Evolutionary conservation across 2,797 vertebrate species (phyloP).

Genomic region (Neomorphus geoffroyi): DNA sequence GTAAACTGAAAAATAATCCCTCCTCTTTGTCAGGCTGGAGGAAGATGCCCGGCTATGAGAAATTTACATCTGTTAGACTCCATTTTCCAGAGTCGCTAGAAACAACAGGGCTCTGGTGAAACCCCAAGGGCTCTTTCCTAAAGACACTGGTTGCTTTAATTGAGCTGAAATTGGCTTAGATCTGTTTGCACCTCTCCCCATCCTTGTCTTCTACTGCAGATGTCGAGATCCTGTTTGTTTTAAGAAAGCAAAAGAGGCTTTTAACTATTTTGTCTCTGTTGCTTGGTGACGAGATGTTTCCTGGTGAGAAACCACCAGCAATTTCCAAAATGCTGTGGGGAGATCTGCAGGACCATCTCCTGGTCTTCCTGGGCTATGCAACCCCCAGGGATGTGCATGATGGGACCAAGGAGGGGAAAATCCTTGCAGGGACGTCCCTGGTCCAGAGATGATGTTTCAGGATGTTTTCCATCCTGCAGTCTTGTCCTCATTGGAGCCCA

Average conservation of each 20-base stretch:
- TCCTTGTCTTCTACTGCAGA: not conserved
- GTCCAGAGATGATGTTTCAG: not conserved
- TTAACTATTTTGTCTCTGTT: not conserved
- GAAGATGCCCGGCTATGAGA: not conserved
- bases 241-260: not conserved
- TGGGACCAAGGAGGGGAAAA: not conserved
- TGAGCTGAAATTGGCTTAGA: not conserved
- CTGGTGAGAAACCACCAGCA: not conserved
- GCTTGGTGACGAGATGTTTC: not conserved
- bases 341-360: not conserved
- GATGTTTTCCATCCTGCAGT: not conserved
- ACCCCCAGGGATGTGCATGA: not conserved
- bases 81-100: not conserved
- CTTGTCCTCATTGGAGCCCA: not conserved
- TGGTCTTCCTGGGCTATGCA: not conserved
- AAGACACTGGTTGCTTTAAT: not conserved
- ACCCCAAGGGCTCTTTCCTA: not conserved
- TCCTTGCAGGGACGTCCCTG: not conserved
- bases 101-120: not conserved
- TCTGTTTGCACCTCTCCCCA: not conserved
- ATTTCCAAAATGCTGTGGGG: not conserved
- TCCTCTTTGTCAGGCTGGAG: not conserved
- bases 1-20: not conserved
- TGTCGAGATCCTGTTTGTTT: not conserved
- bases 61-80: not conserved